Evolutionary conservation across 2,888 invertebrate genomes (phyloP).

Genomic region (Zygothrica quintamaculata): DNA sequence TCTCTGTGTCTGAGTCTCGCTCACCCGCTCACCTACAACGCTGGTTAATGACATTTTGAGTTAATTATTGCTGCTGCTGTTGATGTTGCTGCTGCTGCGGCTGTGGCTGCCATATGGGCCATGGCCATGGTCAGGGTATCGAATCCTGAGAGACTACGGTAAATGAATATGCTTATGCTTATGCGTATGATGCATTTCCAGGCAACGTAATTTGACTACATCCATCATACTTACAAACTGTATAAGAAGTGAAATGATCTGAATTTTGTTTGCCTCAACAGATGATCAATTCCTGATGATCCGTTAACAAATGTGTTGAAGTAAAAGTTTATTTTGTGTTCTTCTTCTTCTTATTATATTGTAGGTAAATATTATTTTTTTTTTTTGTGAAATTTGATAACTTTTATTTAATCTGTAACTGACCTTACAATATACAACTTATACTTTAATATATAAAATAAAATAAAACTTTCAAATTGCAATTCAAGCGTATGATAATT

Average conservation of each 20-base stretch:
- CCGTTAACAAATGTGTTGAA: constrained; percentile 38
- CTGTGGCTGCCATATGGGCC: constrained; percentile 77
- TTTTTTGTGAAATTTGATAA: constrained; percentile 3
- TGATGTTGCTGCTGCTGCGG: too few relatives aligned
- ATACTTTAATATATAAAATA: background rate
- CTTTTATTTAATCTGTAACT: constrained; percentile 7
- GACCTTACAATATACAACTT: constrained; percentile 11
- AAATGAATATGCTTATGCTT: constrained; percentile 64
- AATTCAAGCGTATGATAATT: background rate
- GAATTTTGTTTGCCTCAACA: constrained; percentile 30
- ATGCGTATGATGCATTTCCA: constrained; percentile 60
- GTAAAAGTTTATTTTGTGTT: background rate
- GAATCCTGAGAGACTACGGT: constrained; percentile 47
- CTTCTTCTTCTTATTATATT: too few relatives aligned
- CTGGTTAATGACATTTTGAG: constrained; percentile 79
- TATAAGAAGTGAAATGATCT: constrained; percentile 13
- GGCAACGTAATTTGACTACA: constrained; percentile 78
- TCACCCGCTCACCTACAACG: constrained; percentile 71
- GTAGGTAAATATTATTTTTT: too few relatives aligned
- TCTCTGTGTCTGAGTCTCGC: constrained; percentile 37
- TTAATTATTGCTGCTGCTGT: constrained; percentile 72
- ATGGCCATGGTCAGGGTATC: constrained; percentile 13
- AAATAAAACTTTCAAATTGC: constrained; percentile 9
- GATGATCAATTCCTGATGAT: constrained; percentile 57
- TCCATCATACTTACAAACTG: constrained; percentile 13